These are phyloP conservation scores for Notiomystis cincta DNA, from an alignment of 2,113 vertebrate genomes.

Conservation along the genomic window DNA sequence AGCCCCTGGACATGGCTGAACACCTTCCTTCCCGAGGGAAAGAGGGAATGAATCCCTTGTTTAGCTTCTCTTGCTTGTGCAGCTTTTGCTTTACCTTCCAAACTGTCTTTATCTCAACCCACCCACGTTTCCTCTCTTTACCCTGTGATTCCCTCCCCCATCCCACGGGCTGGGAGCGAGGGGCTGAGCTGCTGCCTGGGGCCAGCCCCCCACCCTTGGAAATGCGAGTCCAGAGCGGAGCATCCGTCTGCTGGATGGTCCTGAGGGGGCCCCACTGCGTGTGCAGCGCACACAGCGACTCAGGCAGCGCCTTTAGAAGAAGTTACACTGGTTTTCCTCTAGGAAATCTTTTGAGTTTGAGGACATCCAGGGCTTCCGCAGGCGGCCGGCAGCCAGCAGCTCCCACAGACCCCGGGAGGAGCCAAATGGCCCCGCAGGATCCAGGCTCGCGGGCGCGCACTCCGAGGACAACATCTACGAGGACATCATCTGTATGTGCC, in stretches of 20 bases:
- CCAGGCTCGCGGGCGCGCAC: slow-evolving; percentile 81
- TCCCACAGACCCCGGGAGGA: slow-evolving; percentile 65
- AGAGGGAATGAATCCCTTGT: neutral
- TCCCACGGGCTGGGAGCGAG: fast-evolving
- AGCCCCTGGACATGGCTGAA: neutral
- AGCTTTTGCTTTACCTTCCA: neutral
- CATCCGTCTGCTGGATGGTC: neutral
- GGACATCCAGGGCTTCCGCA: slow-evolving; percentile 82
- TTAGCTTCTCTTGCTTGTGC: neutral
- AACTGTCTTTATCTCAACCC: neutral
- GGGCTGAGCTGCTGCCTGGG: neutral
- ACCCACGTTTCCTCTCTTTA: fast-evolving
- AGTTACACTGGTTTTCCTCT: slow-evolving; percentile 40
- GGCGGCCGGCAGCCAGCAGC: slow-evolving; percentile 36
- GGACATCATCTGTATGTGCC: slow-evolving; percentile 90
- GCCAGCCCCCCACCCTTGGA: neutral
- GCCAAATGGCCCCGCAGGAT: slow-evolving; percentile 62
- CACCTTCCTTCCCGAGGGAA: neutral
- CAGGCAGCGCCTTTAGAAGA: slow-evolving; percentile 5
- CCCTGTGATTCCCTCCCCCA: neutral
- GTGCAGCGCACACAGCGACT: neutral
- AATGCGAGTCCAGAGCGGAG: neutral
- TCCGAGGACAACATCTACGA: slow-evolving; percentile 97
- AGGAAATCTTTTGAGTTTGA: slow-evolving; percentile 99
- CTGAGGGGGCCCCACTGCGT: neutral